Conservation (phyloP, 2,888 invertebrate genomes). For the Plagodis dolabraria region DNA sequence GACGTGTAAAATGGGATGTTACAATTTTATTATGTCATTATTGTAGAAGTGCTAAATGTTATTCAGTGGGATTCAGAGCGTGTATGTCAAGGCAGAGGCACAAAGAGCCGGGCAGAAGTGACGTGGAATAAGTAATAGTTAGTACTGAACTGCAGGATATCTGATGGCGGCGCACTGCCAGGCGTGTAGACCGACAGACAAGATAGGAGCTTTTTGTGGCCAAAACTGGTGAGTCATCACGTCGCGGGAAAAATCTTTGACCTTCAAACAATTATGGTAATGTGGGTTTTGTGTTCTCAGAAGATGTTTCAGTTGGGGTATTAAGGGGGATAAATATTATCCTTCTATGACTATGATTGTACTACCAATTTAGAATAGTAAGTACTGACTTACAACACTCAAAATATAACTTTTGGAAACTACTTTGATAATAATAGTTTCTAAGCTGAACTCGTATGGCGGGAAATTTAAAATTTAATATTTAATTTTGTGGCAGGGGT, state of each 20-base stretch:
- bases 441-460: too few relatives aligned
- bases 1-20: background rate
- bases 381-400: too few relatives aligned
- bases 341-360: background rate
- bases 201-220: slow-evolving; percentile 29
- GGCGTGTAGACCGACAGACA: slow-evolving; percentile 20
- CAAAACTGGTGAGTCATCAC: slow-evolving; percentile 25
- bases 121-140: background rate
- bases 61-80: slow-evolving; percentile 23
- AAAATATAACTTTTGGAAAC: too few relatives aligned
- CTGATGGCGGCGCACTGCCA: slow-evolving; percentile 26
- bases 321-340: too few relatives aligned
- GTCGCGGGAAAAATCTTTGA: slow-evolving; percentile 18
- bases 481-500: too few relatives aligned
- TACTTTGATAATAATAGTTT: too few relatives aligned
- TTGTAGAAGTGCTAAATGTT: slow-evolving; percentile 17
- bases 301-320: background rate
- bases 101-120: slow-evolving; percentile 12
- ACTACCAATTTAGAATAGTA: too few relatives aligned
- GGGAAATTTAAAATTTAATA: too few relatives aligned
- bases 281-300: slow-evolving; percentile 3
- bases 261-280: slow-evolving; percentile 5
- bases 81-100: slow-evolving; percentile 31
- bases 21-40: slow-evolving; percentile 4
- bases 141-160: slow-evolving; percentile 7